Evolutionary conservation across 2,113 vertebrate species (phyloP).

Genomic region (Arothron firmamentum): DNA sequence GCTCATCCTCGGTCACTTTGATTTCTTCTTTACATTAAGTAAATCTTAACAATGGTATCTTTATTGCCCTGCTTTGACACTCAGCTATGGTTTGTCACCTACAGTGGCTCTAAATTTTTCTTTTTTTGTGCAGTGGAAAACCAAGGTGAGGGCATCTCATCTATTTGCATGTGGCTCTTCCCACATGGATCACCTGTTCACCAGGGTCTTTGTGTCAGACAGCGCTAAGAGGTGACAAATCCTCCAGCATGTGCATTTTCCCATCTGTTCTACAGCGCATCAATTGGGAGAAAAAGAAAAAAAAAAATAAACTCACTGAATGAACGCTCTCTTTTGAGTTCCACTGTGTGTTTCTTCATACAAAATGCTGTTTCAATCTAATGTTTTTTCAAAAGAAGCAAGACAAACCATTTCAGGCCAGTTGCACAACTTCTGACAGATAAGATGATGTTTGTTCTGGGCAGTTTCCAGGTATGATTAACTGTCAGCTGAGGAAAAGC

Average conservation of each 20-base stretch:
- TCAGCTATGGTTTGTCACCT: too few species aligned
- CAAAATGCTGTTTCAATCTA: too few species aligned
- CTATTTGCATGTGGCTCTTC: too few species aligned
- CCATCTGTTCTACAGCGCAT: background rate
- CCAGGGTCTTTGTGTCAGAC: conserved; percentile 5
- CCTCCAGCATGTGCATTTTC: background rate
- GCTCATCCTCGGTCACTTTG: background rate
- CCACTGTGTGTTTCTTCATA: too few species aligned
- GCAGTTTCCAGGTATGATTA: conserved; percentile 20
- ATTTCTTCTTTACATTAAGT: background rate
- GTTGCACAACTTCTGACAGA: conserved; percentile 10
- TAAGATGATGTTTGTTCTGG: conserved; percentile 18
- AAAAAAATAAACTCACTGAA: background rate
- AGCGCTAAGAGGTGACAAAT: conserved; percentile 7
- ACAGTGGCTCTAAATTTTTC: background rate
- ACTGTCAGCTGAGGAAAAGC: conserved; percentile 3
- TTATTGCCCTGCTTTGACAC: too few species aligned
- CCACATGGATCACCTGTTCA: conserved; percentile 24
- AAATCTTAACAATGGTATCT: background rate
- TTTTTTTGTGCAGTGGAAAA: too few species aligned
- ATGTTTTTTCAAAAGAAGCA: background rate
- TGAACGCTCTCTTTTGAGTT: too few species aligned
- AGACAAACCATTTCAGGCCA: background rate
- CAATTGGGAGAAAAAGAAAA: background rate
- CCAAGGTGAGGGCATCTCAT: too few species aligned